Conservation (phyloP, 1,140 invertebrate species). For the Mylabris phalerata region DNA sequence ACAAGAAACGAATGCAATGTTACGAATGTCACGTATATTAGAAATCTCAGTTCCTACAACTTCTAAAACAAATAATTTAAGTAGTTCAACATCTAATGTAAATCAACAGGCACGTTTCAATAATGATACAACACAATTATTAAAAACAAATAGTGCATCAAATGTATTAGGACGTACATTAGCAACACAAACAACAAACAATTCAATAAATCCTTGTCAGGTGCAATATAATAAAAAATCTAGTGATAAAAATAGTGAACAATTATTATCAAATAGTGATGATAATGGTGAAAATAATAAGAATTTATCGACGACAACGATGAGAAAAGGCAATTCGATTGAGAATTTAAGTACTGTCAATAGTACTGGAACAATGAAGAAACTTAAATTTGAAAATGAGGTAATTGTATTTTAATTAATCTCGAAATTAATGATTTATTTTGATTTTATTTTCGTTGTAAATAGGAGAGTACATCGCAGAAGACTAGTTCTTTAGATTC, state of each 20-base stretch:
- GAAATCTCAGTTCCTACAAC: slow-evolving; percentile 29
- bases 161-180: slow-evolving; percentile 32
- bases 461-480: slow-evolving; percentile 26
- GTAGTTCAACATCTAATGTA: slow-evolving; percentile 25
- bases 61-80: slow-evolving; percentile 11
- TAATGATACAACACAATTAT: slow-evolving; percentile 20
- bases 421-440: too few species aligned
- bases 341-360: slow-evolving; percentile 34
- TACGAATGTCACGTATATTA: slow-evolving; percentile 46
- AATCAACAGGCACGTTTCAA: slow-evolving; percentile 9
- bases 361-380: slow-evolving; percentile 32
- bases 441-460: too few species aligned
- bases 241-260: slow-evolving; percentile 12
- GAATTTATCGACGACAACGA: neutral
- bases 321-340: slow-evolving; percentile 40
- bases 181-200: slow-evolving; percentile 26
- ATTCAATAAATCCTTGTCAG: slow-evolving; percentile 22
- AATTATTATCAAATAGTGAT: slow-evolving; percentile 8
- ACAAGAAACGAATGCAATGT: slow-evolving; percentile 62
- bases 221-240: slow-evolving; percentile 29
- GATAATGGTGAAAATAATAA: slow-evolving; percentile 1
- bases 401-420: slow-evolving; percentile 17
- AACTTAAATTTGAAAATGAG: slow-evolving; percentile 39
- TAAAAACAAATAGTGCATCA: slow-evolving; percentile 38
- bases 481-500: slow-evolving; percentile 54